phyloP scores from a whole-genome alignment of 2,888 invertebrate species.

The Cyclophora albipunctata region DNA sequence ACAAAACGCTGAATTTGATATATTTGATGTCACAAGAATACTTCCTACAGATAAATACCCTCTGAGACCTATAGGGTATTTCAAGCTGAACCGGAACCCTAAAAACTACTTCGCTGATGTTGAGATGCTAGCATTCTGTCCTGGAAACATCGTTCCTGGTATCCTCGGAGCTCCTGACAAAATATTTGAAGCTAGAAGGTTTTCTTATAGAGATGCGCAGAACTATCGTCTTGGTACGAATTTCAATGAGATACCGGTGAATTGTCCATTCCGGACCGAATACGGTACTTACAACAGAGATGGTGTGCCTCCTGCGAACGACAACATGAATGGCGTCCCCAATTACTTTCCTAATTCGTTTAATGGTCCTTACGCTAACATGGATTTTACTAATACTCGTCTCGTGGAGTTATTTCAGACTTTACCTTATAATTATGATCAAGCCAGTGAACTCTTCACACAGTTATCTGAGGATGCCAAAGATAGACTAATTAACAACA shows the following conservation, averaged over 20 bases:
- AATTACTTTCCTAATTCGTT: slow-evolving; percentile 97
- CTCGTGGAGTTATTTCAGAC: slow-evolving; percentile 76
- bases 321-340: slow-evolving; percentile 87
- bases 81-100: slow-evolving; percentile 88
- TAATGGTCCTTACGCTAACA: slow-evolving; percentile 81
- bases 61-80: slow-evolving; percentile 84
- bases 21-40: slow-evolving; percentile 92
- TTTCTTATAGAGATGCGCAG: slow-evolving; percentile 91
- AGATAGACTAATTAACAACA: slow-evolving; percentile 84
- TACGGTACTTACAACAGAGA: slow-evolving; percentile 87
- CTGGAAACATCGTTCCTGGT: slow-evolving; percentile 89
- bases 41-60: slow-evolving; percentile 86
- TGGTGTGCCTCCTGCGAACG: slow-evolving; percentile 80
- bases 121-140: slow-evolving; percentile 90
- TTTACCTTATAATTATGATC: slow-evolving; percentile 89
- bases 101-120: slow-evolving; percentile 91
- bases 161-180: slow-evolving; percentile 92
- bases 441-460: slow-evolving; percentile 86
- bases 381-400: slow-evolving; percentile 67
- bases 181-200: slow-evolving; percentile 86
- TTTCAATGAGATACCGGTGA: slow-evolving; percentile 90
- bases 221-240: slow-evolving; percentile 88
- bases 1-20: slow-evolving; percentile 84
- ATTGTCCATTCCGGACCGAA: slow-evolving; percentile 84
- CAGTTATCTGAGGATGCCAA: slow-evolving; percentile 84